These are phyloP conservation scores for Sebastes fasciatus DNA, from an alignment of 2,113 vertebrate genomes.

Conservation along the genomic window DNA sequence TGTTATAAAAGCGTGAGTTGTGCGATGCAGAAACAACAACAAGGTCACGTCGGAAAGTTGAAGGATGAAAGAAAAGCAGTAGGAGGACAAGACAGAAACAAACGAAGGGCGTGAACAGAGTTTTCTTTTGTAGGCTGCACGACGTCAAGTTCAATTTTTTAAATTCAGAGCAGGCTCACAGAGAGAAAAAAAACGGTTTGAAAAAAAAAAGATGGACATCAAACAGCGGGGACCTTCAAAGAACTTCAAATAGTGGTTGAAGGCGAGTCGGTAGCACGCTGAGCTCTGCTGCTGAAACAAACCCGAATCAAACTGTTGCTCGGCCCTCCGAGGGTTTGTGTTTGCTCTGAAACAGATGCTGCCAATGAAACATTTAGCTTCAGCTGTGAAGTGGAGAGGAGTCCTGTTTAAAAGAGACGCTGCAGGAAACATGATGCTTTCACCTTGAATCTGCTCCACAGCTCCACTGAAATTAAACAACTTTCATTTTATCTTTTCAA, in stretches of 20 bases:
- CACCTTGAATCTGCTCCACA: not conserved
- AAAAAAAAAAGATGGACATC: constrained; percentile 44
- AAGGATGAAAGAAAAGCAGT: constrained; percentile 4
- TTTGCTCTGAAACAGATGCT: constrained; percentile 25
- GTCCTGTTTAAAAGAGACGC: not conserved
- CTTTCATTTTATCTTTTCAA: too few species aligned
- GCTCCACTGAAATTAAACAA: too few species aligned
- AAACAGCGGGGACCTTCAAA: constrained; percentile 55
- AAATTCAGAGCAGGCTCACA: constrained; percentile 24
- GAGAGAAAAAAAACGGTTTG: not conserved
- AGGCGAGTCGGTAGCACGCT: constrained; percentile 33
- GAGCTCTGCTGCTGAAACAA: constrained; percentile 52
- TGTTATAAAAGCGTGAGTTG: not conserved
- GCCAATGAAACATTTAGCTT: constrained; percentile 38
- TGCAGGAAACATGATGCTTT: not conserved
- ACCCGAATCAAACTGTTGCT: constrained; percentile 44
- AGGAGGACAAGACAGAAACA: not conserved
- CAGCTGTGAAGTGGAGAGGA: constrained; percentile 2
- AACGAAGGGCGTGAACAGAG: not conserved
- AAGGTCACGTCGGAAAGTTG: not conserved
- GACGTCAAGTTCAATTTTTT: constrained; percentile 7
- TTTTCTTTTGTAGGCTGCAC: constrained; percentile 30
- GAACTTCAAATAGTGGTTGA: constrained; percentile 59
- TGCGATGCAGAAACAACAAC: not conserved
- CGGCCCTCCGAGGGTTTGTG: constrained; percentile 16